phyloP scores from a whole-genome alignment of 2,888 invertebrate species.

The Octodonta nipae region DNA sequence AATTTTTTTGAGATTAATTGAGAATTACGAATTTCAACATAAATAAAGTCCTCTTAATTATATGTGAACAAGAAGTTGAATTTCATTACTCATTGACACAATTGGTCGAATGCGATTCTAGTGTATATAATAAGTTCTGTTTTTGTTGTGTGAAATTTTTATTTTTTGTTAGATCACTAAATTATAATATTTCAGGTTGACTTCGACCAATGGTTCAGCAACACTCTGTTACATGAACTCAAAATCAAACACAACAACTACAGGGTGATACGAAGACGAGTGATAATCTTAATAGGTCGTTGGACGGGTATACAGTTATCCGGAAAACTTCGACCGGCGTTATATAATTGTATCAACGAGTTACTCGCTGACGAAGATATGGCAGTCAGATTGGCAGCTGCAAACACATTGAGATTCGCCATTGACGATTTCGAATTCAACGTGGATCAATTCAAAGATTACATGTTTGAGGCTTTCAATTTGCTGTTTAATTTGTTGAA shows the following conservation, averaged over 20 bases:
- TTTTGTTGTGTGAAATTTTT: too few relatives aligned
- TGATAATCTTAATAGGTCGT: constrained; percentile 70
- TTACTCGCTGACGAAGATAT: constrained; percentile 66
- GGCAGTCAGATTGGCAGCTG: constrained; percentile 76
- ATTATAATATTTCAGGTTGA: constrained; percentile 66
- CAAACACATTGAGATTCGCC: constrained; percentile 67
- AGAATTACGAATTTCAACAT: too few relatives aligned
- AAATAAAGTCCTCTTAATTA: too few relatives aligned
- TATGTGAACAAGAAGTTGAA: too few relatives aligned
- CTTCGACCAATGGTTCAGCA: constrained; percentile 85
- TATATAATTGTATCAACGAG: constrained; percentile 66
- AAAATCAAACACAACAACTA: constrained; percentile 71
- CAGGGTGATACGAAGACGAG: constrained; percentile 67
- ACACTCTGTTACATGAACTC: constrained; percentile 67
- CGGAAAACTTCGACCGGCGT: constrained; percentile 58
- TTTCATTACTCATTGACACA: too few relatives aligned
- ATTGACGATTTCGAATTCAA: constrained; percentile 90
- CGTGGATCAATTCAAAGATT: constrained; percentile 72
- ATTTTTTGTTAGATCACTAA: too few relatives aligned
- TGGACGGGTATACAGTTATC: constrained; percentile 78
- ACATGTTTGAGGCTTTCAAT: constrained; percentile 63
- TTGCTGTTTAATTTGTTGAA: constrained; percentile 72
- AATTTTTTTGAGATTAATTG: too few relatives aligned
- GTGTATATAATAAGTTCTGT: too few relatives aligned
- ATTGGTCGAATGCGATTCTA: too few relatives aligned